Evolutionary conservation across 2,113 vertebrate species (phyloP).

Genomic region (Otus sunia): DNA sequence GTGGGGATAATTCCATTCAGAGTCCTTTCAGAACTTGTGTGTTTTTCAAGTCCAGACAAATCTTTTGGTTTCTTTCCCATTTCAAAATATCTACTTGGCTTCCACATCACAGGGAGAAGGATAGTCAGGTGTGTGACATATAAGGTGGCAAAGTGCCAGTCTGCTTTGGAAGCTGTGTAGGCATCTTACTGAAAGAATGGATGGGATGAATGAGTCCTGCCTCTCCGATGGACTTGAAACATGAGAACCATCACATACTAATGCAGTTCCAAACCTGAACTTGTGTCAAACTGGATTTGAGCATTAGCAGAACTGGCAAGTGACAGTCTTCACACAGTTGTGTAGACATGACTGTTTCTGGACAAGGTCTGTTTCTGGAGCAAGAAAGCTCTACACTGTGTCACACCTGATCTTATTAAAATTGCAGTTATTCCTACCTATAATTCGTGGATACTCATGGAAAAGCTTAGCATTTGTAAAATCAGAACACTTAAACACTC

Average conservation of each 20-base stretch:
- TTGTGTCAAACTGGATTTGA: background rate
- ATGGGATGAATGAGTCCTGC: background rate
- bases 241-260: background rate
- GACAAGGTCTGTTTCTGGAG: background rate
- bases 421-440: background rate
- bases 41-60: background rate
- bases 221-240: background rate
- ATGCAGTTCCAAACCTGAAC: background rate
- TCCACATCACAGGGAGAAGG: background rate
- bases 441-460: background rate
- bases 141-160: background rate
- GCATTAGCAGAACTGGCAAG: background rate
- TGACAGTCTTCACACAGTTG: background rate
- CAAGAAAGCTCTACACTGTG: background rate
- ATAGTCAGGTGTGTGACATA: background rate
- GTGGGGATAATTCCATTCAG: background rate
- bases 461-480: background rate
- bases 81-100: background rate
- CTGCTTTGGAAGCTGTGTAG: background rate
- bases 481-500: background rate
- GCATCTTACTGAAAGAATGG: background rate
- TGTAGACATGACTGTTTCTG: background rate
- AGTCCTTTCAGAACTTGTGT: background rate
- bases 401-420: background rate
- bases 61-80: background rate